phyloP scores from a whole-genome alignment of 2,888 invertebrate genomes.

The Agriotes lineatus region DNA sequence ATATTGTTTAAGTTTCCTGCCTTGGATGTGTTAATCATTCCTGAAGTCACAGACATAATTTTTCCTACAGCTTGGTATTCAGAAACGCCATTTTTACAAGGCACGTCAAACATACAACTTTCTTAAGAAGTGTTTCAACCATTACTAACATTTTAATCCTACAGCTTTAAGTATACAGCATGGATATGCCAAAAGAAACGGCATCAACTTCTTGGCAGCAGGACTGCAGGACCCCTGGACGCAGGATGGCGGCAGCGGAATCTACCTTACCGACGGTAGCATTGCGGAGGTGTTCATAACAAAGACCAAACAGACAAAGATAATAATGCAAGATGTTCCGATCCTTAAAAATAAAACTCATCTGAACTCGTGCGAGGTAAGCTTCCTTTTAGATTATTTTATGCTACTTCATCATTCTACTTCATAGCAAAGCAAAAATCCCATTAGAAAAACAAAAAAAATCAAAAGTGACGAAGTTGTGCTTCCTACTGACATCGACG shows the following conservation, averaged over 20 bases:
- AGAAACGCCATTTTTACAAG: conserved; percentile 82
- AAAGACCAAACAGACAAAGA: conserved; percentile 36
- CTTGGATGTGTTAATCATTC: conserved; percentile 61
- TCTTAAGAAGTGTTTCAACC: neutral
- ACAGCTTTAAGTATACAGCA: conserved; percentile 54
- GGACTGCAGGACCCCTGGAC: conserved; percentile 47
- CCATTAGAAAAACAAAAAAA: neutral
- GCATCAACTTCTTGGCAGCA: conserved; percentile 53
- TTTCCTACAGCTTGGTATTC: conserved; percentile 86
- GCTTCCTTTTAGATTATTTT: too few species aligned
- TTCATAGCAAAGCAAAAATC: too few species aligned
- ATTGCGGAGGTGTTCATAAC: conserved; percentile 48
- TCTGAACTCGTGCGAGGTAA: conserved; percentile 33
- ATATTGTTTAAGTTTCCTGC: conserved; percentile 81
- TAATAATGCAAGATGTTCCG: conserved; percentile 47
- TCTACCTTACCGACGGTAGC: conserved; percentile 49
- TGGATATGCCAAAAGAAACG: conserved; percentile 53
- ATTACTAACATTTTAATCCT: neutral
- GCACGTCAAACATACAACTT: conserved; percentile 64
- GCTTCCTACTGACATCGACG: conserved; percentile 18
- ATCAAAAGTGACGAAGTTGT: neutral
- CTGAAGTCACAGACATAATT: conserved; percentile 68
- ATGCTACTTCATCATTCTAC: too few species aligned
- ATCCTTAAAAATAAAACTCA: conserved; percentile 34
- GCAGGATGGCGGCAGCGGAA: conserved; percentile 51